Evolutionary conservation across 1,140 invertebrate genomes (phyloP).

Genomic region (Drosophila sproati): DNA sequence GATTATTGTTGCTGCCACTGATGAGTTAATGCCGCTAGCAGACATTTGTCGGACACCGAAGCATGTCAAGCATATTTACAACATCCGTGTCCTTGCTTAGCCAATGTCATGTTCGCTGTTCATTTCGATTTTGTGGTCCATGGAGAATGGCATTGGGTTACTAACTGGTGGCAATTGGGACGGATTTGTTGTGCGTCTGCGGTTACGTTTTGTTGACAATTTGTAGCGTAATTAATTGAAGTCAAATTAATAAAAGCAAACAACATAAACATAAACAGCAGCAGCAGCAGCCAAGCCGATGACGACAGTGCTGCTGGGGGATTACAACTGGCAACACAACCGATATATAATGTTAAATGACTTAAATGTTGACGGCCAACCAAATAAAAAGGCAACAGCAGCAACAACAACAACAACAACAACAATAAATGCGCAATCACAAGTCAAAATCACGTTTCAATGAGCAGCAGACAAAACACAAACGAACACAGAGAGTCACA

Average conservation of each 20-base stretch:
- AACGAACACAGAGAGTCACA: conserved; percentile 21
- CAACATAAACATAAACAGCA: no score
- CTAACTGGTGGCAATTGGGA: conserved; percentile 58
- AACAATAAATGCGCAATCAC: conserved; percentile 43
- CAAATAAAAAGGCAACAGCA: conserved; percentile 33
- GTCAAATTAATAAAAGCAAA: conserved; percentile 75
- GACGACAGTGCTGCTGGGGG: conserved; percentile 59
- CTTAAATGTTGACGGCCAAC: conserved; percentile 65
- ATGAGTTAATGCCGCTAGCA: conserved; percentile 76
- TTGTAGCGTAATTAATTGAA: conserved; percentile 79
- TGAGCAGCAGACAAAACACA: conserved; percentile 46
- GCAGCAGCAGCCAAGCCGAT: conserved; percentile 46
- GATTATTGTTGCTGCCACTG: conserved; percentile 37
- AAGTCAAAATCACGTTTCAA: conserved; percentile 69
- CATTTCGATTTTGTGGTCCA: conserved; percentile 52
- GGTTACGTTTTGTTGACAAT: conserved; percentile 76
- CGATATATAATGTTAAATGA: conserved; percentile 75
- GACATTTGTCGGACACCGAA: conserved; percentile 51
- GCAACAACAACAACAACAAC: conserved; percentile 23
- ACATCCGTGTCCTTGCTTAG: conserved; percentile 28
- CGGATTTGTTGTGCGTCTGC: conserved; percentile 36
- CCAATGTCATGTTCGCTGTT: conserved; percentile 65
- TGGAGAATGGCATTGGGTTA: conserved; percentile 76
- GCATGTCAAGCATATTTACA: conserved; percentile 16
- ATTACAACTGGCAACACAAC: conserved; percentile 71